Conservation (phyloP, 1,140 invertebrate genomes). For the Dinoponera quadriceps region DNA sequence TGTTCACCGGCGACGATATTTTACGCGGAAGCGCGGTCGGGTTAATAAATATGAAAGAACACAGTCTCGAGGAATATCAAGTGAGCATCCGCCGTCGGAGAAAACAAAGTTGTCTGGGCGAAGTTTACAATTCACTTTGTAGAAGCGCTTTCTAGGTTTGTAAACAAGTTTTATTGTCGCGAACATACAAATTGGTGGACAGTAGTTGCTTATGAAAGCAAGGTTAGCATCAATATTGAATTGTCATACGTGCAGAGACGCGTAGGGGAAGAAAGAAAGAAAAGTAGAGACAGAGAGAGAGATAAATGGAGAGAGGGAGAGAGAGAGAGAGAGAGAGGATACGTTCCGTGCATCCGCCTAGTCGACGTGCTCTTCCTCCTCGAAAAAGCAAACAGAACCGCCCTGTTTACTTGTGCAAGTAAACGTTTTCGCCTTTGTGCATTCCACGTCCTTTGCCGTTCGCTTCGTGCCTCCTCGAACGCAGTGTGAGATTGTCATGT, state of each 20-base stretch:
- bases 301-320: not conserved
- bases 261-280: not conserved
- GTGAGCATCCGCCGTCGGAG: constrained; percentile 30
- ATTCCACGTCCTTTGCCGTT: constrained; percentile 39
- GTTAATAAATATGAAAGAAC: constrained; percentile 41
- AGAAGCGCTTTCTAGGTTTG: constrained; percentile 36
- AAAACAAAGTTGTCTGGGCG: constrained; percentile 40
- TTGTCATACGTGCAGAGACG: constrained; percentile 47
- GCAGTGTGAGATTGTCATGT: constrained; percentile 25
- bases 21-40: not conserved
- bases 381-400: constrained; percentile 58
- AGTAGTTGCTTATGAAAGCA: constrained; percentile 61
- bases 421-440: constrained; percentile 57
- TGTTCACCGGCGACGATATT: constrained; percentile 6
- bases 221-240: constrained; percentile 69
- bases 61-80: constrained; percentile 44
- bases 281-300: not conserved
- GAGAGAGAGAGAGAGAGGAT: not conserved
- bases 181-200: constrained; percentile 56
- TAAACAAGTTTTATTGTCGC: constrained; percentile 61
- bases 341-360: constrained; percentile 33
- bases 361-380: constrained; percentile 37
- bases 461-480: not conserved
- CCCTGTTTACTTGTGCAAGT: constrained; percentile 58
- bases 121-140: constrained; percentile 60